A percentile compares a stretch with the other conserved stretches of the same genome.
These are phyloP conservation scores for Chesias legatella DNA, from an alignment of 2,888 invertebrate genomes.

Conservation along the genomic window DNA sequence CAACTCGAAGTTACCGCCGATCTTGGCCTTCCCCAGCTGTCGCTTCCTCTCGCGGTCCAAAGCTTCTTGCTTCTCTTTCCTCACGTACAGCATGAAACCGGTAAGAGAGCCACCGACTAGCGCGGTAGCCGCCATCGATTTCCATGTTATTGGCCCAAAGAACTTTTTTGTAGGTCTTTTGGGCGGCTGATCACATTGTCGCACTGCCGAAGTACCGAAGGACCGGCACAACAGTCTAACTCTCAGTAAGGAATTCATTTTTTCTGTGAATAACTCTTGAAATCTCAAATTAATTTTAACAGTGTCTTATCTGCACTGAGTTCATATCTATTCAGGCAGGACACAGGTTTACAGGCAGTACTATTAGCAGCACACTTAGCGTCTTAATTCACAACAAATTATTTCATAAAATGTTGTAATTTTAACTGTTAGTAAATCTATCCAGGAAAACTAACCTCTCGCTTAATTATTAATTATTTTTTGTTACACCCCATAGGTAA, in stretches of 20 bases:
- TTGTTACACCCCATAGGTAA: no score
- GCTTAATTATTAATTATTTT: no score
- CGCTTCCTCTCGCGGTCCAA: slow-evolving; percentile 87
- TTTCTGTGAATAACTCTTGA: no score
- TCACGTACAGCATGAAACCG: slow-evolving; percentile 88
- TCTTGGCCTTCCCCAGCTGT: slow-evolving; percentile 93
- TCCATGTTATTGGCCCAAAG: slow-evolving; percentile 90
- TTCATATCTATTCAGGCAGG: no score
- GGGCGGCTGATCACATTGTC: slow-evolving; percentile 55
- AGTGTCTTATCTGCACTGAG: no score
- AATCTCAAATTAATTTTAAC: no score
- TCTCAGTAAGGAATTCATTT: slow-evolving; percentile 59
- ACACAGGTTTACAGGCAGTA: no score
- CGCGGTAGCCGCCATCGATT: slow-evolving; percentile 84
- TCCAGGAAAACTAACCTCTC: no score
- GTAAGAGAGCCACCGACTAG: slow-evolving; percentile 84
- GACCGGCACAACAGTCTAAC: slow-evolving; percentile 42
- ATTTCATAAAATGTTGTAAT: no score
- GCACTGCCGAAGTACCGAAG: slow-evolving; percentile 53
- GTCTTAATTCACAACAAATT: no score
- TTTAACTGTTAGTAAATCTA: no score
- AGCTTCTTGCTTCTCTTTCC: slow-evolving; percentile 88
- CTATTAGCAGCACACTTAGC: no score
- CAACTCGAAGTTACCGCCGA: slow-evolving; percentile 96
- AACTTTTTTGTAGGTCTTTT: slow-evolving; percentile 45